Evolutionary conservation across 2,888 invertebrate genomes (phyloP), one percentile per base, ranked within the genome.

Genomic region (Drosophila kuntzei): DNA sequence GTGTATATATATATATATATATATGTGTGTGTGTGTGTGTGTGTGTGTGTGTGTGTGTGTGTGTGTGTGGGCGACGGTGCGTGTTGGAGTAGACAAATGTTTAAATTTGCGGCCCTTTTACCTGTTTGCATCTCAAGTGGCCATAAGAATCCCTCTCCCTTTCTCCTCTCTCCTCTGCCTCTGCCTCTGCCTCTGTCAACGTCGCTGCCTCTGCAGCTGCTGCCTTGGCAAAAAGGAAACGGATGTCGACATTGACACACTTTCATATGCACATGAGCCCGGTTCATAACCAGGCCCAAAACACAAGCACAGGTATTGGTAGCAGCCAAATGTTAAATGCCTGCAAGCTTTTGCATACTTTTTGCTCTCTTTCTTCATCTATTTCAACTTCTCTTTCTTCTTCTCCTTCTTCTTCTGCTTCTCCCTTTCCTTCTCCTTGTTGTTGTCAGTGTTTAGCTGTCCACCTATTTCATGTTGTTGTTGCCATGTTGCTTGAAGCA

Each of bases 241-340:
- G 83, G 87, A 86, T 87, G 78, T 72, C 84, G 90, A 83, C 89
- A 89, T 90, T 90, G 90, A 89, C 90, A 90, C 76, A 90, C 73
- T 89, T 89, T 87, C 72, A 67, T 73, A 82, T 82, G 75, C 82
- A 82, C 79, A 82, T 75, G 62, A 46, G 51, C 39, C 64, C 9
- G 41, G 37, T 43, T 14, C 53, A 34, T 47, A 36, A 46, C 46
- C 46, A 32, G 41, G 25, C 27, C 16, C 44, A 27, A 32, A 32
- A 22, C 43, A 20, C 18, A 18, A 41, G 41, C 29, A 32, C 20
- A 20, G 20, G 29, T 41, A 53, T 53, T 54, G 55, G 32, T 44
- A 25, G 22, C 14, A 44, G 44, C 25, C 55, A 46, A 76, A 64
- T 76, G 71, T 70, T 73, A 73, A 75, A 73, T 63, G 72, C n/a